Percentiles rank a stretch among this genome's conserved stretches.
Evolutionary conservation across 2,113 vertebrate species (phyloP).

Genomic region (Corythaixoides concolor): DNA sequence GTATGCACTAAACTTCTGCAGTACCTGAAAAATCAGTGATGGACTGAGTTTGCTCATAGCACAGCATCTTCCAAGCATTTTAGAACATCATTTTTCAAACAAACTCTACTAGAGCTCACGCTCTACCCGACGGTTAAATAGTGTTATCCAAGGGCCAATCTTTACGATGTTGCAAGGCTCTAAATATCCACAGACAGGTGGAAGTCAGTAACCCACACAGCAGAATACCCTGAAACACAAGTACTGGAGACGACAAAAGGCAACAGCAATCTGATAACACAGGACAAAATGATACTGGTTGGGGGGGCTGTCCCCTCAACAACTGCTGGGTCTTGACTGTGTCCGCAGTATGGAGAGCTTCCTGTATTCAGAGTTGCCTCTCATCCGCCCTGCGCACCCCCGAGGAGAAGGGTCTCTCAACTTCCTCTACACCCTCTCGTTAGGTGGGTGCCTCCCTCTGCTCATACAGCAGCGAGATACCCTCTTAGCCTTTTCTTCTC

Average conservation of each 20-base stretch:
- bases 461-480: neutral
- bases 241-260: neutral
- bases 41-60: neutral
- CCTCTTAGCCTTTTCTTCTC: neutral
- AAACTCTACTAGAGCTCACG: neutral
- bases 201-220: neutral
- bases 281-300: neutral
- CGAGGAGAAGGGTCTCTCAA: rapidly evolving
- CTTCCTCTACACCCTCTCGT: neutral
- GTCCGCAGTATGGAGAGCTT: neutral
- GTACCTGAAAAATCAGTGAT: neutral
- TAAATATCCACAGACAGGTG: neutral
- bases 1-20: neutral
- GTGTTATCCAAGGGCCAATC: neutral
- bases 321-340: neutral
- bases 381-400: neutral
- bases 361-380: neutral
- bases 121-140: neutral
- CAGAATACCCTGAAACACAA: neutral
- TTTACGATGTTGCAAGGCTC: neutral
- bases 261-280: neutral
- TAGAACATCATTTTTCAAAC: neutral
- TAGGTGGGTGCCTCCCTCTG: neutral
- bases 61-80: neutral
- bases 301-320: neutral